Evolutionary conservation across 2,888 invertebrate species (phyloP).

Genomic region (Synanthedon tipuliformis): DNA sequence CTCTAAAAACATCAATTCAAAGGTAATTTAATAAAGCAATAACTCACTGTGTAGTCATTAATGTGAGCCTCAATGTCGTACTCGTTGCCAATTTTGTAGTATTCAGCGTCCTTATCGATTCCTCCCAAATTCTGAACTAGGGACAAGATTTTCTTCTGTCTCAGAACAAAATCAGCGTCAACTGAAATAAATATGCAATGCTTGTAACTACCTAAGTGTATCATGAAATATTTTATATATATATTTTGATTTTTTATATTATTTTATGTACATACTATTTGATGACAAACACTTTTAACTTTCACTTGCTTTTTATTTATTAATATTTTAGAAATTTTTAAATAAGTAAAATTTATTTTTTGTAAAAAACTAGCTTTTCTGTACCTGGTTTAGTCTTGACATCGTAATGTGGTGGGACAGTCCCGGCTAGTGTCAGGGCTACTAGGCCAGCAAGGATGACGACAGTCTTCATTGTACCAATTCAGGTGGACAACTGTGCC

Average conservation of each 20-base stretch:
- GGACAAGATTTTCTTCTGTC: conserved; percentile 51
- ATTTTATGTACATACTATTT: no score
- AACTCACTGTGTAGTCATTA: conserved; percentile 44
- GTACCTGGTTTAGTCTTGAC: conserved; percentile 26
- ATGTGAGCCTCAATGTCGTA: conserved; percentile 46
- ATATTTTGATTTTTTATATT: no score
- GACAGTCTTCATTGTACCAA: conserved; percentile 59
- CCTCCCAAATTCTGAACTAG: conserved; percentile 56
- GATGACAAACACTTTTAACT: no score
- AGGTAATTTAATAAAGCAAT: not conserved
- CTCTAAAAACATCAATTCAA: no score
- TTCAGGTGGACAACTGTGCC: conserved; percentile 41
- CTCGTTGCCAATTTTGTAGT: conserved; percentile 38
- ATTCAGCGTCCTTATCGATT: conserved; percentile 33
- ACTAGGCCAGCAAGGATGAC: conserved; percentile 46
- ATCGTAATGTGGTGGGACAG: conserved; percentile 18
- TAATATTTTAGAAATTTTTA: no score
- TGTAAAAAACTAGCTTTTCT: no score
- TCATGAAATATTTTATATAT: no score
- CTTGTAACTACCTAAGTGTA: no score
- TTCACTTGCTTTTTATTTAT: no score
- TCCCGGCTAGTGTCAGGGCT: conserved; percentile 40
- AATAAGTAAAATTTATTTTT: no score
- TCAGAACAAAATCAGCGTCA: conserved; percentile 24
- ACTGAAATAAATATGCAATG: conserved; percentile 6